Percentiles rank a stretch among this genome's conserved stretches.
Evolutionary conservation across 2,888 invertebrate genomes (phyloP).

Genomic region (Frankliniella fusca): DNA sequence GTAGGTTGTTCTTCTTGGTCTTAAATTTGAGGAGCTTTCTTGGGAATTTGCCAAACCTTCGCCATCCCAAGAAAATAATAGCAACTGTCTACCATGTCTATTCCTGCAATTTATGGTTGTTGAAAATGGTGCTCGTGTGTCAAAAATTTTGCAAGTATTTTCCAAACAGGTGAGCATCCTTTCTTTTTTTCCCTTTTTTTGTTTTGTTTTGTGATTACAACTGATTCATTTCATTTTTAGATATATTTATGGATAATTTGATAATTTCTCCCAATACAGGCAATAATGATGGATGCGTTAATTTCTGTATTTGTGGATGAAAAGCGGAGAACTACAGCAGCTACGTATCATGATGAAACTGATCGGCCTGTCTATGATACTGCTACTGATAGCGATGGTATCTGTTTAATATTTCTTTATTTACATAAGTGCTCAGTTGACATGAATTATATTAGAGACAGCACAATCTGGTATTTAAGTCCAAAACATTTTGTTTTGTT

Average conservation of each 20-base stretch:
- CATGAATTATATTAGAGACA: not conserved
- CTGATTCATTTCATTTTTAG: not conserved
- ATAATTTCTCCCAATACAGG: conserved; percentile 47
- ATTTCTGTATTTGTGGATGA: conserved; percentile 79
- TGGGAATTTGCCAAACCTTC: conserved; percentile 90
- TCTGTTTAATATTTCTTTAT: conserved; percentile 26
- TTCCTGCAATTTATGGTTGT: conserved; percentile 85
- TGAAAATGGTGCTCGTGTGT: conserved; percentile 70
- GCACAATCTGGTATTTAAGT: too few species aligned
- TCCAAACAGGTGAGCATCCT: conserved; percentile 53
- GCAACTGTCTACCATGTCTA: conserved; percentile 84
- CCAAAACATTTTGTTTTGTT: conserved; percentile 38
- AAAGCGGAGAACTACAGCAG: conserved; percentile 51
- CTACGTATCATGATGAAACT: conserved; percentile 46
- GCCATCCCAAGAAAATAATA: conserved; percentile 68
- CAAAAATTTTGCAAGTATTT: conserved; percentile 67
- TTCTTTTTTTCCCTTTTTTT: conserved; percentile 12
- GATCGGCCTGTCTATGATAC: conserved; percentile 47
- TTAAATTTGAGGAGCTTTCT: conserved; percentile 82
- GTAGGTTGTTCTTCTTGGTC: conserved; percentile 76
- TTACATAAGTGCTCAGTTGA: conserved; percentile 29
- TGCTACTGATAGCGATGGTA: conserved; percentile 45
- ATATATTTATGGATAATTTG: not conserved
- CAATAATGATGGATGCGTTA: conserved; percentile 81
- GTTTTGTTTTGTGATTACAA: not conserved